Percentiles rank a stretch among this genome's conserved stretches.
phyloP scores from a whole-genome alignment of 1,140 invertebrate species.

The Drosophila pseudoobscura region DNA sequence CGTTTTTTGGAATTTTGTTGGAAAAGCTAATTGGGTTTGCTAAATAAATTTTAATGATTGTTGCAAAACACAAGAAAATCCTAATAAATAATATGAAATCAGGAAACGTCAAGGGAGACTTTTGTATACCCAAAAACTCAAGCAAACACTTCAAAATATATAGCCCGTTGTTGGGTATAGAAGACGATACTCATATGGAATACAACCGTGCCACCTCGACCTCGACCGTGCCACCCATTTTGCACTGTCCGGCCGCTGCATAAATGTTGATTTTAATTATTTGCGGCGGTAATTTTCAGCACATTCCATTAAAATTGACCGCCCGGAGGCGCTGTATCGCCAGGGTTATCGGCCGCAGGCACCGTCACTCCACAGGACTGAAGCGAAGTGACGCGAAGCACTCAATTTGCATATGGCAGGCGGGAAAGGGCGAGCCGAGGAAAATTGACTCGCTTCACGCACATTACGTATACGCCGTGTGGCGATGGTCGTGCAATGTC shows the following conservation, averaged over 20 bases:
- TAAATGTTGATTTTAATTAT: no score
- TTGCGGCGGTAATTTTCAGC: no score
- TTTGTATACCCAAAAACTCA: no score
- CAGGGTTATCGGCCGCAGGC: no score
- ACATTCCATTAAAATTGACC: no score
- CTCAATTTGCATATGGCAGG: conserved; percentile 50
- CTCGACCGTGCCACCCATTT: no score
- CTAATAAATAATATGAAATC: conserved; percentile 1
- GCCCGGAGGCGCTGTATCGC: no score
- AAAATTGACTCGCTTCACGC: conserved; percentile 18
- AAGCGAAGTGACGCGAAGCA: conserved; percentile 27
- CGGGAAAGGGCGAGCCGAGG: conserved; percentile 24
- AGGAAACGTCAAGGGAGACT: accelerated
- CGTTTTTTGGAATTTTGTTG: conserved; percentile 9
- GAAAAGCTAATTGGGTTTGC: conserved; percentile 49
- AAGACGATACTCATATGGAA: no score
- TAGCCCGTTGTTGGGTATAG: no score
- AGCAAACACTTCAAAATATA: no score
- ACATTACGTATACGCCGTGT: conserved; percentile 66
- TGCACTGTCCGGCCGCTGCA: no score
- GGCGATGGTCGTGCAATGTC: conserved; percentile 8
- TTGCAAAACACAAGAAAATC: not conserved
- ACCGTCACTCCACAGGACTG: conserved; percentile 25
- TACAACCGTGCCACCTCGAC: no score
- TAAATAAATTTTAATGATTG: conserved; percentile 45